phyloP scores from a whole-genome alignment of 2,797 vertebrate genomes.

The Sardinella longiceps region DNA sequence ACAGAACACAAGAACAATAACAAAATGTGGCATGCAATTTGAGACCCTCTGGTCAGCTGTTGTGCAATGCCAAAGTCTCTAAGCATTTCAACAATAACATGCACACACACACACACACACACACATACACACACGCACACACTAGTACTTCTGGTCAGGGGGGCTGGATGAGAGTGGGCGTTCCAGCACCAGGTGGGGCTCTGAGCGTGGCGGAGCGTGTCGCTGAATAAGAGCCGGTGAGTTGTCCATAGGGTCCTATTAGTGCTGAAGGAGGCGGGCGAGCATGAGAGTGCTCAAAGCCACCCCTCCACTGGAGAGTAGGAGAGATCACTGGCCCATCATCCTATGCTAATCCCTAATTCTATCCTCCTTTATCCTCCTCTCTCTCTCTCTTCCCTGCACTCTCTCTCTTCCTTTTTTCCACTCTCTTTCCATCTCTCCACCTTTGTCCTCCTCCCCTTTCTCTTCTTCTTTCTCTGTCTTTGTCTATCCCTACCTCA shows the following conservation, averaged over 20 bases:
- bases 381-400: not conserved
- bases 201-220: conserved; percentile 27
- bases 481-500: not conserved
- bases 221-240: conserved; percentile 7
- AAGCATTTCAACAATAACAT: no score
- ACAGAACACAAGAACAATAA: no score
- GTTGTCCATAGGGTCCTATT: conserved; percentile 42
- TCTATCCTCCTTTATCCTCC: not conserved
- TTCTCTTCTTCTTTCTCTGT: not conserved
- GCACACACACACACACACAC: not conserved
- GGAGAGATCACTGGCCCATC: conserved; percentile 37
- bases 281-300: conserved; percentile 31
- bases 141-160: no score
- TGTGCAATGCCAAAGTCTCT: no score
- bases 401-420: conserved; percentile 34
- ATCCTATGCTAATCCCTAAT: conserved; percentile 15
- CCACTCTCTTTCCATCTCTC: not conserved
- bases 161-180: no score
- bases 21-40: no score
- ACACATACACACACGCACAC: not conserved
- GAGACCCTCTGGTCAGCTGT: no score
- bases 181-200: conserved; percentile 21
- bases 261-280: conserved; percentile 39
- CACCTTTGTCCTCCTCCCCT: not conserved
- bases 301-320: conserved; percentile 29